Evolutionary conservation across 2,113 vertebrate genomes (phyloP), one percentile per base, ranked within the genome.

Genomic region (Eretmochelys imbricata): DNA sequence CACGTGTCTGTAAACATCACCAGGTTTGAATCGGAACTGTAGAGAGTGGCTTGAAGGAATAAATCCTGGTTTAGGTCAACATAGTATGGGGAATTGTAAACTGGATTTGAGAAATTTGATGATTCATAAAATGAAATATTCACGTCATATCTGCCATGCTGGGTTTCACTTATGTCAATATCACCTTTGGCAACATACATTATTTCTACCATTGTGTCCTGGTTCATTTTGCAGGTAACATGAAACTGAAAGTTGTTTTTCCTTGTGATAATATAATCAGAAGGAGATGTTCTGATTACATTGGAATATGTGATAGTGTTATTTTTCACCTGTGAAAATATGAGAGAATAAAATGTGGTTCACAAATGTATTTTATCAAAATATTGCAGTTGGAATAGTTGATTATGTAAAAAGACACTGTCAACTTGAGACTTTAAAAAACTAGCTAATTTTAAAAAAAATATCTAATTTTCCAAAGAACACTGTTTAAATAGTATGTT

Each of bases 1-100:
- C 97, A 97, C 6, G 95, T 94, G 42, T 97, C 95, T 59, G 95
- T 31, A 89, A 94, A 96, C 7, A 97, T 38, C 12, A 62, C 31
- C 24, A 96, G 85, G 35, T 90, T 29, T 16, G 51, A 4, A 79
- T 96, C 95, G 82, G 82, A 85, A 65, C 50, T 92, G 76, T 90
- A 46, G 20, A 97, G 84, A 38, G 72, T 84, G 12, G 87, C 91
- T 91, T 97, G 82, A 8, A 96, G n/a, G 46, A 82, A 97, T 17
- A 97, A 81, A 35, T 93, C 75, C 83, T 96, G 92, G 46, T 92
- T 88, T n/a, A 97, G 87, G 25, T 83, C 31, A 69, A 95, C 88
- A 35, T 87, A 93, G 24, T 96, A 96, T 19, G 97, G 93, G 22
- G 35, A 89, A 3, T 51, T 35, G 8, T 25, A 24, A 80, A 97